Conservation (phyloP, 2,113 vertebrate species). For the Epinephelus moara region DNA sequence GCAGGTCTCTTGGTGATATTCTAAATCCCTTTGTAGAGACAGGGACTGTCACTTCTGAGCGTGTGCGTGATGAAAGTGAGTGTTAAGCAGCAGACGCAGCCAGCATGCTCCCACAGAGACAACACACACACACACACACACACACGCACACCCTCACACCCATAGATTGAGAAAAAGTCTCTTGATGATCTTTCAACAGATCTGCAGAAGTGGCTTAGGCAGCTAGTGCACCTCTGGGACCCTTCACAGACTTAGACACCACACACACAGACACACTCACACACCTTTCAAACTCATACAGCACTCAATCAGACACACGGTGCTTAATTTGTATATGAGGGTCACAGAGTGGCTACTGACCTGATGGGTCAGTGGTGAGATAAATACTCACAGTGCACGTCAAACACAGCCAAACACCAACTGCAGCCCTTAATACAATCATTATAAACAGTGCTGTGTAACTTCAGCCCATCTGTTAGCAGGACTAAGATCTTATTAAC, state of each 20-base stretch:
- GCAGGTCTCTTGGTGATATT: conserved; percentile 82
- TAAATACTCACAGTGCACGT: neutral
- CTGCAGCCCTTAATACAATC: neutral
- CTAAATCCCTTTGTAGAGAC: conserved; percentile 82
- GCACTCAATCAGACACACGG: conserved; percentile 14
- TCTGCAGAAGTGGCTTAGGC: conserved; percentile 76
- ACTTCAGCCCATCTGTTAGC: neutral
- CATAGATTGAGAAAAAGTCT: conserved; percentile 64
- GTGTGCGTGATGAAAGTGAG: conserved; percentile 83
- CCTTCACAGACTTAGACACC: conserved; percentile 48
- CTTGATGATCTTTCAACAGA: conserved; percentile 75
- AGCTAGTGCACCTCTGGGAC: conserved; percentile 66
- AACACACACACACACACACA: conserved; percentile 26
- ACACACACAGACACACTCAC: conserved; percentile 26
- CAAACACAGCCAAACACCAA: neutral
- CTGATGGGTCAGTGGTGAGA: conserved; percentile 4
- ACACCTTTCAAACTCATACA: conserved; percentile 18
- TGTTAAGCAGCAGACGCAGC: conserved; percentile 77
- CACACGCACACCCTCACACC: conserved; percentile 12
- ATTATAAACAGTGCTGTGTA: neutral
- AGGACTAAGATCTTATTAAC: neutral
- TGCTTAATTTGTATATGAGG: conserved; percentile 22
- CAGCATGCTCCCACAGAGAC: conserved; percentile 75
- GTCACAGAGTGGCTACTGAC: conserved; percentile 17
- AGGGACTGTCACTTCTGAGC: conserved; percentile 84